A percentile compares a stretch with the other conserved stretches of the same genome.
Conservation (phyloP, 1,140 invertebrate species). For the Lucilia cuprina region DNA sequence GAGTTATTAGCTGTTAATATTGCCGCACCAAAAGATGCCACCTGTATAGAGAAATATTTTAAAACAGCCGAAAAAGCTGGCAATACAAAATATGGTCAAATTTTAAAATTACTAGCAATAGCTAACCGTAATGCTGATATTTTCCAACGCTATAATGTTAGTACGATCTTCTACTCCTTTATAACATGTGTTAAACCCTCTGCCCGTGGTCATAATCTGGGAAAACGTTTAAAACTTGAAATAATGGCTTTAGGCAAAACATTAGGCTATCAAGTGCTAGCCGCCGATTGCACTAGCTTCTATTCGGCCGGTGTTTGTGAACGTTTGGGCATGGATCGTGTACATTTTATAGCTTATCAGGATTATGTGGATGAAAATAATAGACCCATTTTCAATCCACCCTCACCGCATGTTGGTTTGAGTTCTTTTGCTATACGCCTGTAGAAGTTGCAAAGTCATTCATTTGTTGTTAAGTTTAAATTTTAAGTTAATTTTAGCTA, state of each 20-base stretch:
- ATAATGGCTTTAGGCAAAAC: background rate
- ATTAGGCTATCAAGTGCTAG: conserved; percentile 32
- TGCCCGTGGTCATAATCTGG: conserved; percentile 33
- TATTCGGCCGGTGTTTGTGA: conserved; percentile 39
- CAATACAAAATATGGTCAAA: conserved; percentile 18
- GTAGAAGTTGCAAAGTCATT: background rate
- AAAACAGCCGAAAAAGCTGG: background rate
- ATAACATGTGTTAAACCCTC: conserved; percentile 11
- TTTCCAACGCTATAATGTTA: background rate
- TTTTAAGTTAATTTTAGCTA: too few relatives aligned
- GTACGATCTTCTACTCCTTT: background rate
- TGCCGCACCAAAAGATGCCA: background rate
- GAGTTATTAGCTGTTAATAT: background rate
- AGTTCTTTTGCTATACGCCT: conserved; percentile 30
- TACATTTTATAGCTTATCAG: conserved; percentile 32
- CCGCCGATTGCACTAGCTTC: conserved; percentile 40
- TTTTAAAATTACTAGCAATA: background rate
- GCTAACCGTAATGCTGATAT: background rate
- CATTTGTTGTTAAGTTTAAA: too few relatives aligned
- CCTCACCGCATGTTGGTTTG: conserved; percentile 30
- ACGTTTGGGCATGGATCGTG: conserved; percentile 34
- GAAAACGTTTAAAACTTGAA: conserved; percentile 35
- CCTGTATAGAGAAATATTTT: background rate
- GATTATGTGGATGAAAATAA: conserved; percentile 40
- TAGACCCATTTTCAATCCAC: conserved; percentile 35